phyloP scores from a whole-genome alignment of 2,888 invertebrate species.

The Lepidochitona cinerea region DNA sequence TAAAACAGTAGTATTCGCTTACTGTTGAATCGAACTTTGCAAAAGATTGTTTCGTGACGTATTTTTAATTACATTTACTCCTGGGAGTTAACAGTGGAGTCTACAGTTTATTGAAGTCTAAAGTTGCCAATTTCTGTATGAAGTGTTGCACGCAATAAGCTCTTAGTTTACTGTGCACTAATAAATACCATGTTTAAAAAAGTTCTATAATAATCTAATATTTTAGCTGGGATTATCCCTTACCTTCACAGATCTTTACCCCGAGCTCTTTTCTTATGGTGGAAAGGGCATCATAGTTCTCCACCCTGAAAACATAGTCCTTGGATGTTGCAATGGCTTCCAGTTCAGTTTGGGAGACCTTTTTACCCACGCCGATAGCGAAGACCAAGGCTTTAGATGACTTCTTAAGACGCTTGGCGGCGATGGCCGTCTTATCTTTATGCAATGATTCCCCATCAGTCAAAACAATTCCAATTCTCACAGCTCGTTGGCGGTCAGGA shows the following conservation, averaged over 20 bases:
- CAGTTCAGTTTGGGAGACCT: conserved; percentile 40
- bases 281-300: conserved; percentile 48
- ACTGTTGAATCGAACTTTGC: too few species aligned
- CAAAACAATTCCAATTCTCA: conserved; percentile 32
- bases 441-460: conserved; percentile 30
- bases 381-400: conserved; percentile 30
- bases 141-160: too few species aligned
- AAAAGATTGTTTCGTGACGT: too few species aligned
- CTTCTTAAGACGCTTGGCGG: conserved; percentile 14
- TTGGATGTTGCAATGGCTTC: conserved; percentile 56
- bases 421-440: conserved; percentile 15
- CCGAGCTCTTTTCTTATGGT: conserved; percentile 44
- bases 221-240: too few species aligned
- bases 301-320: conserved; percentile 57
- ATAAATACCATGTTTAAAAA: too few species aligned
- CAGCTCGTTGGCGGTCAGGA: conserved; percentile 12
- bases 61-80: too few species aligned
- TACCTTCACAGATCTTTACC: conserved; percentile 2
- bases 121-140: too few species aligned
- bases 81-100: too few species aligned
- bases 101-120: too few species aligned
- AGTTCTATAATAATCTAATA: too few species aligned
- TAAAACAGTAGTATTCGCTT: too few species aligned
- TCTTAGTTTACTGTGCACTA: too few species aligned
- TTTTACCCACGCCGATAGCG: conserved; percentile 53